Evolutionary conservation across 2,888 invertebrate species (phyloP).

Genomic region (Cheilosia pagana): DNA sequence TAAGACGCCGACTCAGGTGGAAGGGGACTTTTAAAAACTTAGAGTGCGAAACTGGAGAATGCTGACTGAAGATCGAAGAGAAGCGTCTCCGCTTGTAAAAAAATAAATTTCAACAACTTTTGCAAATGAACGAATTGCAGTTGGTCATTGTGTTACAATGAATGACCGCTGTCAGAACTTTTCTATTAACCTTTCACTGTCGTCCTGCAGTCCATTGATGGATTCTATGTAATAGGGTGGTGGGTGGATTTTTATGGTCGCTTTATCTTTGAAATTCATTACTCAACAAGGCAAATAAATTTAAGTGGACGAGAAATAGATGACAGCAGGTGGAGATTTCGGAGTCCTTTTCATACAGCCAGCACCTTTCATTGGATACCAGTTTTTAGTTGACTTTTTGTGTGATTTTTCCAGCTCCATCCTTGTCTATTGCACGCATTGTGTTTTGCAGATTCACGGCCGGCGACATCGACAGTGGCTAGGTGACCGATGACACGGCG

Average conservation of each 20-base stretch:
- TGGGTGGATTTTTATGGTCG: background rate
- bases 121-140: too few species aligned
- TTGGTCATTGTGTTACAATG: too few species aligned
- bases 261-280: slow-evolving; percentile 9
- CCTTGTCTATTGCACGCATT: slow-evolving; percentile 49
- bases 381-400: background rate
- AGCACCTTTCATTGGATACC: slow-evolving; percentile 23
- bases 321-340: slow-evolving; percentile 24
- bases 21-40: too few species aligned
- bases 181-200: too few species aligned
- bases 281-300: slow-evolving; percentile 17
- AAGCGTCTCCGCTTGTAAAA: too few species aligned
- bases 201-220: too few species aligned
- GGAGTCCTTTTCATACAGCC: background rate
- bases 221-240: background rate
- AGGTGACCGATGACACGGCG: slow-evolving; percentile 47
- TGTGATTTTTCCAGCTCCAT: slow-evolving; percentile 11
- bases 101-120: too few species aligned
- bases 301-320: slow-evolving; percentile 8
- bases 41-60: too few species aligned
- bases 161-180: too few species aligned
- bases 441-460: slow-evolving; percentile 18
- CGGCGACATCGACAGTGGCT: slow-evolving; percentile 16
- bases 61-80: too few species aligned
- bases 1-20: too few species aligned